These are phyloP conservation scores for Sphaeridia pumilis DNA, from an alignment of 2,888 invertebrate genomes.

Conservation along the genomic window DNA sequence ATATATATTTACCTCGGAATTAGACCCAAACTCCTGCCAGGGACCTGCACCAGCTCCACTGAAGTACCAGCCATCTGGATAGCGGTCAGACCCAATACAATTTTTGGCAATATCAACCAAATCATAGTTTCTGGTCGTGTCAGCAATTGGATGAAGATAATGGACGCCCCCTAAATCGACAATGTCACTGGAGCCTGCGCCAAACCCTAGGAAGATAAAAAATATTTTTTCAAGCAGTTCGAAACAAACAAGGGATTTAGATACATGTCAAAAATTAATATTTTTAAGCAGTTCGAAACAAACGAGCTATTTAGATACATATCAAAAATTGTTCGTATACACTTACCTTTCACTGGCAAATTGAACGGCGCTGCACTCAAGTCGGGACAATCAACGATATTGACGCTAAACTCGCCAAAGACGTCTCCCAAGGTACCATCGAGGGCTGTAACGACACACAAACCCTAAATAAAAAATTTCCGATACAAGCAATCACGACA, in stretches of 20 bases:
- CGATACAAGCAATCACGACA: neutral
- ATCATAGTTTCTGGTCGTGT: constrained; percentile 25
- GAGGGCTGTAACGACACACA: neutral
- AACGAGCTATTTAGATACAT: neutral
- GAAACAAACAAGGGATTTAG: no score
- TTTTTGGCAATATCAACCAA: constrained; percentile 21
- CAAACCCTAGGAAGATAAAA: constrained; percentile 21
- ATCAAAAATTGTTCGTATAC: constrained; percentile 5
- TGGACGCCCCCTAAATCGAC: constrained; percentile 31
- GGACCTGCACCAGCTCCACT: constrained; percentile 33
- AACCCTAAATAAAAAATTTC: no score
- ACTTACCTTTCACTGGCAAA: constrained; percentile 69
- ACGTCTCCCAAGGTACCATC: neutral
- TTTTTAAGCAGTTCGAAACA: no score
- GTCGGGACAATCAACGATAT: constrained; percentile 75
- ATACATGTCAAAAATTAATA: no score
- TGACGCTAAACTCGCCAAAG: constrained; percentile 45
- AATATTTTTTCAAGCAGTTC: no score
- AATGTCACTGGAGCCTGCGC: constrained; percentile 18
- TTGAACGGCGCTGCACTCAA: constrained; percentile 64
- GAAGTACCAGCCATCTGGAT: constrained; percentile 28
- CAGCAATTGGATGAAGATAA: constrained; percentile 25
- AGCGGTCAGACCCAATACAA: constrained; percentile 20
- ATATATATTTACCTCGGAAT: constrained; percentile 28
- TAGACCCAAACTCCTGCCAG: constrained; percentile 26